phyloP scores from a whole-genome alignment of 2,113 vertebrate genomes.

The Phalacrocorax aristotelis region DNA sequence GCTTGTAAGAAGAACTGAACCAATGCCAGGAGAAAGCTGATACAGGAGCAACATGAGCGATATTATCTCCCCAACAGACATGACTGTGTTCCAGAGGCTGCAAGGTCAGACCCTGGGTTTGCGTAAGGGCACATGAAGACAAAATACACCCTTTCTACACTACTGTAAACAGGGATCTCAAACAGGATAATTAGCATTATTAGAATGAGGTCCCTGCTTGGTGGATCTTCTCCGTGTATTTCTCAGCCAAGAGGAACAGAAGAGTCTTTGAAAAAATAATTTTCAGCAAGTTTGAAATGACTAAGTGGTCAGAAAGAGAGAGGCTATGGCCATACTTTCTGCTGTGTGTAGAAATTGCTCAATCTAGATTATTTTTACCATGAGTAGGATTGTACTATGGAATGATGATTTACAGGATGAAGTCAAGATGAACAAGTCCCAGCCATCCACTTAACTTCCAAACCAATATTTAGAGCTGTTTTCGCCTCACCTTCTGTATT shows the following conservation, averaged over 20 bases:
- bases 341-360: background rate
- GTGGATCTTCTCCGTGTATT: background rate
- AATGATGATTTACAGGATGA: background rate
- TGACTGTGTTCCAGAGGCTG: constrained; percentile 46
- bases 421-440: background rate
- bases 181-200: background rate
- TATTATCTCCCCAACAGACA: constrained; percentile 14
- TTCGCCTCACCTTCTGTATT: background rate
- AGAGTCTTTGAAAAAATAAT: background rate
- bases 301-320: background rate
- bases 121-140: constrained; percentile 22
- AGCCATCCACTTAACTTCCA: background rate
- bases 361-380: background rate
- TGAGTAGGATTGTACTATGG: background rate
- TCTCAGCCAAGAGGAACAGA: background rate
- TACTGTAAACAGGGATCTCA: constrained; percentile 9
- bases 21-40: constrained; percentile 14
- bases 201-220: background rate
- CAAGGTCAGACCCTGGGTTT: background rate
- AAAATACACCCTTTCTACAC: constrained; percentile 28
- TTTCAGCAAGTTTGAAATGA: background rate
- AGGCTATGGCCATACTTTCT: background rate
- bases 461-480: background rate
- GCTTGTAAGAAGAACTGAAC: constrained; percentile 7
- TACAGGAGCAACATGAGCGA: background rate